These are phyloP conservation scores for Notolabrus celidotus DNA, from an alignment of 2,797 vertebrate genomes.

Conservation along the genomic window DNA sequence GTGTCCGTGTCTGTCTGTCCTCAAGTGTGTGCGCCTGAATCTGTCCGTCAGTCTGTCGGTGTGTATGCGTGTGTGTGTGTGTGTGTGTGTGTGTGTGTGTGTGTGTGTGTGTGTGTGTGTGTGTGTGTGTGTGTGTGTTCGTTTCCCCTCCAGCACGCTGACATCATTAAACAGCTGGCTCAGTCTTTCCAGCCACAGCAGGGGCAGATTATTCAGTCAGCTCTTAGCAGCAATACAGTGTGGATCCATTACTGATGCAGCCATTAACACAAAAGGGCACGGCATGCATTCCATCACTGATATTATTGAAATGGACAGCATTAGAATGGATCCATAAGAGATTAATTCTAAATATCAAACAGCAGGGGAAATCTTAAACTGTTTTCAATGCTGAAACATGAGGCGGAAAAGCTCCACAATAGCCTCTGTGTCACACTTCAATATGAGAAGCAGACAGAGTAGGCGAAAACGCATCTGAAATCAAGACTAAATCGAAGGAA, in stretches of 20 bases:
- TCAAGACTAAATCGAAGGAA: constrained; percentile 77
- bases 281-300: constrained; percentile 78
- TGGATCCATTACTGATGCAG: constrained; percentile 81
- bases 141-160: constrained; percentile 80
- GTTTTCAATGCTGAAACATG: constrained; percentile 54
- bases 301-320: constrained; percentile 81
- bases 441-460: constrained; percentile 72
- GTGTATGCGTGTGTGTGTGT: constrained; percentile 25
- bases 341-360: constrained; percentile 73
- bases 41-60: constrained; percentile 36
- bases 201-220: constrained; percentile 85
- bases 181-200: constrained; percentile 85
- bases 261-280: constrained; percentile 80
- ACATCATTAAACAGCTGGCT: constrained; percentile 87
- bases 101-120: not conserved
- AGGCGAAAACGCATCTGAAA: constrained; percentile 72
- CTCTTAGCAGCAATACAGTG: constrained; percentile 84
- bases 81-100: too few species aligned
- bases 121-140: constrained; percentile 48
- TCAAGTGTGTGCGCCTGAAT: constrained; percentile 63
- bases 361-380: constrained; percentile 39
- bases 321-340: constrained; percentile 80
- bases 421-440: constrained; percentile 58
- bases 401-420: constrained; percentile 43
- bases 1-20: constrained; percentile 62